Evolutionary conservation across 2,888 invertebrate genomes (phyloP).

Genomic region (Eurytoma californica): DNA sequence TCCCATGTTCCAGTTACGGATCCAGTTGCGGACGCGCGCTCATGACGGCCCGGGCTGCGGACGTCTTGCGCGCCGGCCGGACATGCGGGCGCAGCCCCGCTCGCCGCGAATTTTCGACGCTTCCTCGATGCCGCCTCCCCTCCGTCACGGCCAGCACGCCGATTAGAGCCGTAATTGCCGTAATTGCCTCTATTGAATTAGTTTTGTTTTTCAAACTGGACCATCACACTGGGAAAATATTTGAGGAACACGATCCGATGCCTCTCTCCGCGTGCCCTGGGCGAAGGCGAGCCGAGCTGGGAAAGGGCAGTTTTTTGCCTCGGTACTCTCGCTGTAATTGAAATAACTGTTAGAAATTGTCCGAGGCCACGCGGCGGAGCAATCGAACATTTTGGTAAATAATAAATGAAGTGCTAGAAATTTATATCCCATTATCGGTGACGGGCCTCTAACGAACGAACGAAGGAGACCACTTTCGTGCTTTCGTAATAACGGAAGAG

Average conservation of each 20-base stretch:
- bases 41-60: conserved; percentile 40
- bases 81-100: conserved; percentile 53
- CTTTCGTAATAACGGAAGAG: no score
- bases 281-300: no score
- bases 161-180: no score
- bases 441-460: no score
- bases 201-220: neutral
- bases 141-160: no score
- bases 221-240: no score
- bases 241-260: no score
- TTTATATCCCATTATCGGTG: neutral
- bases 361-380: neutral
- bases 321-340: neutral
- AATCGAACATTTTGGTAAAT: neutral
- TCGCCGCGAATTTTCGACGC: conserved; percentile 15
- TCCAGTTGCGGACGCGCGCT: conserved; percentile 23
- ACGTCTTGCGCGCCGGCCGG: conserved; percentile 45
- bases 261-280: no score
- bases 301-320: neutral
- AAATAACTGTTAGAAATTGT: neutral
- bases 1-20: conserved; percentile 72
- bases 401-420: neutral
- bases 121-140: neutral
- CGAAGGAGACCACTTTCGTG: no score
- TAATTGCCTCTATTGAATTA: neutral